Percentiles rank a stretch among this genome's conserved stretches.
These are phyloP conservation scores for Philereme transversata DNA, from an alignment of 2,888 invertebrate genomes.

Conservation along the genomic window DNA sequence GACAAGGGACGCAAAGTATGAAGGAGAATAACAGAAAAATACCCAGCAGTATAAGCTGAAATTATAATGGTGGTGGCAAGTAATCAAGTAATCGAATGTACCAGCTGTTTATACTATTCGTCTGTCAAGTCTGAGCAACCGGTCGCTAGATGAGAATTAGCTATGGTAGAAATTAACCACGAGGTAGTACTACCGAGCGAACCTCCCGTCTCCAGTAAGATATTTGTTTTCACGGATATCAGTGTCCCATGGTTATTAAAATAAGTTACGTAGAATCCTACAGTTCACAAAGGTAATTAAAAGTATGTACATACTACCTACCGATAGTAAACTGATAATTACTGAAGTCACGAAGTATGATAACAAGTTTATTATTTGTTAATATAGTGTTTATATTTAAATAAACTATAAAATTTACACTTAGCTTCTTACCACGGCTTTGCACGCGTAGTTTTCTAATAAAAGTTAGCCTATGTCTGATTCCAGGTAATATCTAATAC, in stretches of 20 bases:
- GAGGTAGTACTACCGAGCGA: slow-evolving; percentile 14
- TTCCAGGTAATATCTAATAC: too few relatives aligned
- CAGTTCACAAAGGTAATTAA: too few relatives aligned
- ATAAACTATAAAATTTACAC: too few relatives aligned
- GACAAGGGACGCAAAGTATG: too few relatives aligned
- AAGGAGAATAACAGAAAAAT: too few relatives aligned
- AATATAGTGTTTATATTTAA: too few relatives aligned
- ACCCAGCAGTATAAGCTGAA: too few relatives aligned
- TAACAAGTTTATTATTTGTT: too few relatives aligned
- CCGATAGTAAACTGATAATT: slow-evolving; percentile 1
- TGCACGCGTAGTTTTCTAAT: too few relatives aligned
- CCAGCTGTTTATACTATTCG: slow-evolving; percentile 5
- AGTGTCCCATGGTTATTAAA: slow-evolving; percentile 8
- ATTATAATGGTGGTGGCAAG: too few relatives aligned
- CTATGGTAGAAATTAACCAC: slow-evolving; percentile 25
- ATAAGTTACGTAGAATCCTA: background rate
- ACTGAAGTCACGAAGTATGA: background rate
- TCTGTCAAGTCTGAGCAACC: slow-evolving; percentile 10
- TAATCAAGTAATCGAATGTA: background rate
- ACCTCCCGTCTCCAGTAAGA: slow-evolving; percentile 9
- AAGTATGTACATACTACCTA: background rate
- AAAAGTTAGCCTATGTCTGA: too few relatives aligned
- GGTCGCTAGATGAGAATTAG: slow-evolving; percentile 23
- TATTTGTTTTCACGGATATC: slow-evolving; percentile 24
- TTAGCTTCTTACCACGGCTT: too few relatives aligned